A percentile compares a stretch with the other conserved stretches of the same genome.
Evolutionary conservation across 2,888 invertebrate genomes (phyloP).

Genomic region (Anoplius nigerrimus): DNA sequence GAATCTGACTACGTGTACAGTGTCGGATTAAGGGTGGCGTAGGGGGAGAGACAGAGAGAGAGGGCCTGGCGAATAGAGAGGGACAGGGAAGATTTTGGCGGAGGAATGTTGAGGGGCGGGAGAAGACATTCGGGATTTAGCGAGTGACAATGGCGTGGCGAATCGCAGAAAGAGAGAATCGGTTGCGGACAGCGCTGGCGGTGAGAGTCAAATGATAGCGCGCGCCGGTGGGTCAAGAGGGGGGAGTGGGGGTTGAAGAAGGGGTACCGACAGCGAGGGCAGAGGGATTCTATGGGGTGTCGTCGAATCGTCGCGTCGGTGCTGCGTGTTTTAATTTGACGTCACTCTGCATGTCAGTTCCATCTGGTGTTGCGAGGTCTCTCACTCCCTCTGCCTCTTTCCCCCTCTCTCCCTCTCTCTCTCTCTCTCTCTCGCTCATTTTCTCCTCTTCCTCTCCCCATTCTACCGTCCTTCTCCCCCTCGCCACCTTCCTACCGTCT

Average conservation of each 20-base stretch:
- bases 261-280: conserved; percentile 8
- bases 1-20: background rate
- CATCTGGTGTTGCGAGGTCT: conserved; percentile 70
- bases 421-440: too few species aligned
- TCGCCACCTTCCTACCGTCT: conserved; percentile 48
- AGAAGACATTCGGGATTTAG: background rate
- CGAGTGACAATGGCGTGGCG: too few species aligned
- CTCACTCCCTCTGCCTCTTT: background rate
- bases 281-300: conserved; percentile 58
- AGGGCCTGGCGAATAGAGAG: conserved; percentile 3
- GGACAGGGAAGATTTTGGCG: conserved; percentile 18
- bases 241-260: background rate
- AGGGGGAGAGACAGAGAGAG: conserved; percentile 4
- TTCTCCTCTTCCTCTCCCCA: too few species aligned
- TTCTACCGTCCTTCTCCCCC: too few species aligned
- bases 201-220: background rate
- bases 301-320: conserved; percentile 70
- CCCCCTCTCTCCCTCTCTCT: too few species aligned
- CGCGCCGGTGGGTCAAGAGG: conserved; percentile 4
- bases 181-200: conserved; percentile 1
- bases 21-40: background rate
- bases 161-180: background rate
- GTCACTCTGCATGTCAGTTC: conserved; percentile 72
- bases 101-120: background rate
- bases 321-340: conserved; percentile 73